phyloP scores from a whole-genome alignment of 2,888 invertebrate species.

The Biston stratarius region DNA sequence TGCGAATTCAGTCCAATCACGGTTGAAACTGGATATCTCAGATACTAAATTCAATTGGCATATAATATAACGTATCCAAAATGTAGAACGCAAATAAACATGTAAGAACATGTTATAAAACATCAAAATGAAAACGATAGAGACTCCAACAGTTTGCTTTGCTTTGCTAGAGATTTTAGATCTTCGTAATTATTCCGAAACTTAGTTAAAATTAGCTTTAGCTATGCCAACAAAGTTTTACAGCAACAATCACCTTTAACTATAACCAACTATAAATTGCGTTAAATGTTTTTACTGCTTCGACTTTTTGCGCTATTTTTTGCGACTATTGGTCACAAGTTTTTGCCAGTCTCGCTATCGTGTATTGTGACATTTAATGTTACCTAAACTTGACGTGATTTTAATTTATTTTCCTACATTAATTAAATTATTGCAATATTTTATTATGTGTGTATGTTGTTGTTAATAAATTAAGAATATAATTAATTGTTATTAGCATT shows the following conservation, averaged over 20 bases:
- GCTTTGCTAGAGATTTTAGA: background rate
- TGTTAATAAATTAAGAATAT: background rate
- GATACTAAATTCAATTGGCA: no score
- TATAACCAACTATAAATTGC: conserved; percentile 21
- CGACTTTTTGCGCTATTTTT: conserved; percentile 38
- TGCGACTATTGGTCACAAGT: conserved; percentile 21
- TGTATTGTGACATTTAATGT: conserved; percentile 32
- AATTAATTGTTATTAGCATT: background rate
- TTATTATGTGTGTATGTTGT: conserved; percentile 6
- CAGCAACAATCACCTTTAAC: conserved; percentile 24
- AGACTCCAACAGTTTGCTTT: no score
- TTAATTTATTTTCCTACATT: conserved; percentile 20
- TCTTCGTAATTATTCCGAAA: conserved; percentile 6
- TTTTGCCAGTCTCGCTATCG: conserved; percentile 26
- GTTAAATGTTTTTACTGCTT: conserved; percentile 28
- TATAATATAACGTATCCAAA: no score
- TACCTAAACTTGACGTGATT: conserved; percentile 29
- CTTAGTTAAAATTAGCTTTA: background rate
- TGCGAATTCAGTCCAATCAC: no score
- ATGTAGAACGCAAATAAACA: no score
- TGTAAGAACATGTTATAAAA: no score
- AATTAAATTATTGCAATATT: conserved; percentile 20
- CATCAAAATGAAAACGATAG: no score
- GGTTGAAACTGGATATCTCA: no score
- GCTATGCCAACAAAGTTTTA: background rate